Conservation (phyloP, 2,113 vertebrate species). For the Gymnorhina tibicen region DNA sequence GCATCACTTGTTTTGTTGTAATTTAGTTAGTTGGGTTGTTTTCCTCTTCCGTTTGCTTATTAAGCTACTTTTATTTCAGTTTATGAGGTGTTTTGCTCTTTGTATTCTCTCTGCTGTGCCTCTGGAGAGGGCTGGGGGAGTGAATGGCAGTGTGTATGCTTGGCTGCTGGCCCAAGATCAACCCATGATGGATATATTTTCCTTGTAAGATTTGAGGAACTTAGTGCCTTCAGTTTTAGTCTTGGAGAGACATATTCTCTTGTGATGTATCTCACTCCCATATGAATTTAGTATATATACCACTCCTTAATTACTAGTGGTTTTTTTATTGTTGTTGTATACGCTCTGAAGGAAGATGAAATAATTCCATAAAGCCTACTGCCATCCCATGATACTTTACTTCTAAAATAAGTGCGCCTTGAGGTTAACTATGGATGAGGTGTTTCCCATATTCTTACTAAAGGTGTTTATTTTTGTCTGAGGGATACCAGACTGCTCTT, state of each 20-base stretch:
- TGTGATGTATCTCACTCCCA: not conserved
- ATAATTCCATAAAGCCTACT: not conserved
- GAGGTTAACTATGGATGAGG: not conserved
- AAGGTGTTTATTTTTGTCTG: not conserved
- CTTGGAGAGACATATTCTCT: not conserved
- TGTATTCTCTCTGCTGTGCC: not conserved
- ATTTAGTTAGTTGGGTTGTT: rapidly evolving
- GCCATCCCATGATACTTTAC: not conserved
- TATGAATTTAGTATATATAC: not conserved
- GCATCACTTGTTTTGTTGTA: not conserved
- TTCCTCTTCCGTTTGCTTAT: not conserved
- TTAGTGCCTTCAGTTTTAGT: not conserved
- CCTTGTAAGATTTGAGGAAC: not conserved
- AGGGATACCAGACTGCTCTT: not conserved
- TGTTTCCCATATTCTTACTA: not conserved
- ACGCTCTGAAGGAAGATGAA: not conserved
- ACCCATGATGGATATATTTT: not conserved
- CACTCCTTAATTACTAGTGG: not conserved
- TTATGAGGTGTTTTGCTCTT: not conserved
- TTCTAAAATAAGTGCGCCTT: not conserved
- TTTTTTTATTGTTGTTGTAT: not conserved
- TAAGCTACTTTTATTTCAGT: not conserved
- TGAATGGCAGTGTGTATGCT: not conserved
- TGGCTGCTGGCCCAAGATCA: not conserved
- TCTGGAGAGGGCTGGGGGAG: not conserved